Evolutionary conservation across 1,140 invertebrate genomes (phyloP).

Genomic region (Rhagoletis pomonella): DNA sequence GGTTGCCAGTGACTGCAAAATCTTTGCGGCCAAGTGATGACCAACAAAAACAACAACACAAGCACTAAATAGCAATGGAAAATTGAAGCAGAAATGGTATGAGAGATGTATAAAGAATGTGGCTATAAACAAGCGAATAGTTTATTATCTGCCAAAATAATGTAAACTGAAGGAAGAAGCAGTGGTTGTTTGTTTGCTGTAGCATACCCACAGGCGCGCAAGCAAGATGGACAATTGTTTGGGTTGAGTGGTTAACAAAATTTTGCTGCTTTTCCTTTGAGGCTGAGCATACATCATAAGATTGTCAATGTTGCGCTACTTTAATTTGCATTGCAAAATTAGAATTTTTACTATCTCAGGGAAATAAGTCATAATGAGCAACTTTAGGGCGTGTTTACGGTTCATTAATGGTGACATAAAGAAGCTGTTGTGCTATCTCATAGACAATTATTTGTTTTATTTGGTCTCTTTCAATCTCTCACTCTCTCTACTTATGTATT

Average conservation of each 20-base stretch:
- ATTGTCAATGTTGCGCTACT: too few species aligned
- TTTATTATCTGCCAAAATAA: not conserved
- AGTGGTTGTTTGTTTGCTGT: not conserved
- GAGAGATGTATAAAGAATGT: not conserved
- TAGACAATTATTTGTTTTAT: not conserved
- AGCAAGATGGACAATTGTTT: not conserved
- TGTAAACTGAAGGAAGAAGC: not conserved
- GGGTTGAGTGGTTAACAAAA: too few species aligned
- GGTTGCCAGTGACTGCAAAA: conserved; percentile 32
- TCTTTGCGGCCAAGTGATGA: conserved; percentile 29
- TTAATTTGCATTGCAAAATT: too few species aligned
- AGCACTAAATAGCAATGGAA: not conserved
- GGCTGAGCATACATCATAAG: too few species aligned
- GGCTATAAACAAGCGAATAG: not conserved
- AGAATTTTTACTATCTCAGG: too few species aligned
- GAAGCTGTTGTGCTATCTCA: too few species aligned
- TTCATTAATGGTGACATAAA: too few species aligned
- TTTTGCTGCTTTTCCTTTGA: too few species aligned
- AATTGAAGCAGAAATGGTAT: not conserved
- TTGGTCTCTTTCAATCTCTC: not conserved
- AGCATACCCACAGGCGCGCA: conserved; percentile 17
- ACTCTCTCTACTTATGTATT: not conserved
- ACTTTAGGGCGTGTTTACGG: too few species aligned
- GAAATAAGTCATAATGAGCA: too few species aligned
- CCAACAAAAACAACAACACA: not conserved